Percentiles rank a stretch among this genome's conserved stretches.
These are phyloP conservation scores for Nerophis ophidion DNA, from an alignment of 2,113 vertebrate species.

Conservation along the genomic window DNA sequence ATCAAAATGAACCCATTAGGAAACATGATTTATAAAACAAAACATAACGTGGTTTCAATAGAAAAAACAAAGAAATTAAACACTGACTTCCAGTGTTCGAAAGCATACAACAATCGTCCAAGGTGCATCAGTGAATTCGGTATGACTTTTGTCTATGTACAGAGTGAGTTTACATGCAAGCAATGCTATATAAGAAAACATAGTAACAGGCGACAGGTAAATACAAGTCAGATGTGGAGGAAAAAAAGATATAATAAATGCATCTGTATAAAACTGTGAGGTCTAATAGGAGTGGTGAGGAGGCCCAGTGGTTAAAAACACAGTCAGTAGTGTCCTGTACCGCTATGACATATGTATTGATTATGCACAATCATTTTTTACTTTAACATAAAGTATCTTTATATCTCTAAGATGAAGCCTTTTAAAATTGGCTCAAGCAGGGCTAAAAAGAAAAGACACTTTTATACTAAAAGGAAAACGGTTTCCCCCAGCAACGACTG, in stretches of 20 bases:
- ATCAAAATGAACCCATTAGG: conserved; percentile 7
- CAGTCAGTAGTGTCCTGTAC: not conserved
- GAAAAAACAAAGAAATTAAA: conserved; percentile 27
- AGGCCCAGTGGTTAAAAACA: conserved; percentile 18
- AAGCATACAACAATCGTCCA: conserved; percentile 44
- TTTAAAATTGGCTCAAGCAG: conserved; percentile 38
- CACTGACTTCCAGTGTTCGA: conserved; percentile 43
- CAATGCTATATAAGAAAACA: conserved; percentile 31
- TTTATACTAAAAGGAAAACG: too few species aligned
- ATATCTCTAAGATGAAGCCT: not conserved
- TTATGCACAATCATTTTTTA: conserved; percentile 3
- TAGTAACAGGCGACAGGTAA: conserved; percentile 27
- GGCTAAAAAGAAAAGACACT: conserved; percentile 34
- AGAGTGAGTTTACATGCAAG: conserved; percentile 40
- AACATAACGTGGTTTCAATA: conserved; percentile 25
- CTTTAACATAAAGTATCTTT: conserved; percentile 14
- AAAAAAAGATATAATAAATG: conserved; percentile 4
- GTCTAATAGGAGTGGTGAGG: conserved; percentile 19
- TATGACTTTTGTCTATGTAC: conserved; percentile 39
- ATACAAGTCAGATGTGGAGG: conserved; percentile 20
- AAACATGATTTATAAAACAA: conserved; percentile 22
- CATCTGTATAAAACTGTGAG: conserved; percentile 15
- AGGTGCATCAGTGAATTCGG: conserved; percentile 59
- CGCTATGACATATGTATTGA: not conserved
- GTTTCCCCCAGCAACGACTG: conserved; percentile 28